phyloP scores from a whole-genome alignment of 2,888 invertebrate genomes.

The Cerastis rubricosa region DNA sequence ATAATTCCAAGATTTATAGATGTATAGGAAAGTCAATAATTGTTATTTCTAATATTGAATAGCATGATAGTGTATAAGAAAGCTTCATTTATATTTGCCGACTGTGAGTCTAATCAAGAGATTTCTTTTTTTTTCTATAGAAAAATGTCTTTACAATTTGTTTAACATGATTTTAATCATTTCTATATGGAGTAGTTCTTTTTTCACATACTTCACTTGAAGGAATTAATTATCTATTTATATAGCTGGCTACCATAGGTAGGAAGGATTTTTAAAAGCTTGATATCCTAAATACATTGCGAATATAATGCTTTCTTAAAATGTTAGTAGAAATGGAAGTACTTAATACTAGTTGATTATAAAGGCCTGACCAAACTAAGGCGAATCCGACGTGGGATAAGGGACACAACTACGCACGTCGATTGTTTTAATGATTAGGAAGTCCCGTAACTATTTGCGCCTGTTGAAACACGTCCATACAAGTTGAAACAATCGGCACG shows the following conservation, averaged over 20 bases:
- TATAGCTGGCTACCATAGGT: neutral
- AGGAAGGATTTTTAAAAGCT: constrained; percentile 1
- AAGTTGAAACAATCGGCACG: neutral
- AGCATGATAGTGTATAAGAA: constrained; percentile 9
- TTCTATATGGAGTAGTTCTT: neutral
- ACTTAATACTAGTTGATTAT: neutral
- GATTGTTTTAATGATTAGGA: neutral
- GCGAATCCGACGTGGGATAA: neutral
- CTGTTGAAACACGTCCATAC: neutral
- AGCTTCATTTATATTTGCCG: constrained; percentile 9
- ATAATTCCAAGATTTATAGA: constrained; percentile 36
- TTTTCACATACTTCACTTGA: neutral
- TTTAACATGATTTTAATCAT: neutral
- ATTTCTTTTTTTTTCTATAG: neutral
- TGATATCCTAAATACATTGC: constrained; percentile 18
- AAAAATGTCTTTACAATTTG: neutral
- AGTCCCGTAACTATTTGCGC: neutral
- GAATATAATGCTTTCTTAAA: constrained; percentile 21
- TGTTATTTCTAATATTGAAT: constrained; percentile 34
- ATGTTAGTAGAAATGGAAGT: constrained; percentile 30
- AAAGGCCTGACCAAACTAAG: neutral
- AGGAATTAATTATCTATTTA: neutral
- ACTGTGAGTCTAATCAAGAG: neutral
- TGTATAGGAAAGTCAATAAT: constrained; percentile 35
- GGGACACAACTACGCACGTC: neutral